phyloP scores from a whole-genome alignment of 2,113 vertebrate species.

The Lagenorhynchus albirostris region DNA sequence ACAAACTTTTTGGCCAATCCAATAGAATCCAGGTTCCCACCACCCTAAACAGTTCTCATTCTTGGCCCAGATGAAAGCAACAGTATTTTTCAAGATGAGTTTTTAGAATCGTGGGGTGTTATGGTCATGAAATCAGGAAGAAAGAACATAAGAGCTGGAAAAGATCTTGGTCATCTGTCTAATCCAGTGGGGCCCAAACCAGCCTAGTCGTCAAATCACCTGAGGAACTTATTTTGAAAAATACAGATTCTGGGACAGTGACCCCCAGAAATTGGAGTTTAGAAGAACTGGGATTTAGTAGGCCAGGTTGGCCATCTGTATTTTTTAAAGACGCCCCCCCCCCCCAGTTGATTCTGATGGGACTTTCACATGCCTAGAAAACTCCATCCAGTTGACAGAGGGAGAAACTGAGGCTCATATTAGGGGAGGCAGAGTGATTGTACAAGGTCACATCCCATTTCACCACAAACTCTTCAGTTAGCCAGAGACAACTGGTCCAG shows the following conservation, averaged over 20 bases:
- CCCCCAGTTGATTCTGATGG: not conserved
- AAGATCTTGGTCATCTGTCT: constrained; percentile 5
- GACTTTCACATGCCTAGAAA: not conserved
- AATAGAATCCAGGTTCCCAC: not conserved
- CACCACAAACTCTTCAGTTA: not conserved
- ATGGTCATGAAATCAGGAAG: not conserved
- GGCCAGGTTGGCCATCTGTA: not conserved
- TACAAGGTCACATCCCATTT: not conserved
- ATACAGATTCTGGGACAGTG: not conserved
- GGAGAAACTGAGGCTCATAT: not conserved
- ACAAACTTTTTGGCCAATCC: no score
- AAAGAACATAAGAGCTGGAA: not conserved
- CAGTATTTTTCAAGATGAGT: not conserved
- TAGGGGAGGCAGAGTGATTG: not conserved
- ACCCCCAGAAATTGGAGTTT: not conserved
- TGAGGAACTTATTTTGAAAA: not conserved
- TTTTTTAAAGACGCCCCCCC: not conserved
- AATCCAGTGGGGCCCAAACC: not conserved
- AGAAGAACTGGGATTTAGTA: not conserved
- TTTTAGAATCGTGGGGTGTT: not conserved
- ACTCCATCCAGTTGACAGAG: not conserved
- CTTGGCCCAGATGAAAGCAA: not conserved
- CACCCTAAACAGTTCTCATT: not conserved
- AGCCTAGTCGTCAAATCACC: not conserved
- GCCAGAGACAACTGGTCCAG: not conserved